phyloP scores from a whole-genome alignment of 2,888 invertebrate genomes.

The Diplazon laetatorius region DNA sequence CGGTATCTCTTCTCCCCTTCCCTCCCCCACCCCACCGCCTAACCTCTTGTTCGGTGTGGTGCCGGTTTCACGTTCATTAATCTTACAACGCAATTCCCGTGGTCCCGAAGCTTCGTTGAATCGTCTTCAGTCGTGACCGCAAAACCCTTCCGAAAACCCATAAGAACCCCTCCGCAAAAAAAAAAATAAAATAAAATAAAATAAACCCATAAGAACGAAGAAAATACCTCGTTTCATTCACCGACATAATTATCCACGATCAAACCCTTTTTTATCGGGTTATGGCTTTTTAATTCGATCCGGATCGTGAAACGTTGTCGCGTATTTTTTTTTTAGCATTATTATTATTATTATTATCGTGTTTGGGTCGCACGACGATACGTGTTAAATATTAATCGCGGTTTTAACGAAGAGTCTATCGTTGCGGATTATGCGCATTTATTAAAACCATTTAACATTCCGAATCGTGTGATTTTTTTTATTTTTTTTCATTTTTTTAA shows the following conservation, averaged over 20 bases:
- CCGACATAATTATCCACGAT: slow-evolving; percentile 60
- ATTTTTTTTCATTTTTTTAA: background rate
- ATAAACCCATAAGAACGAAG: no score
- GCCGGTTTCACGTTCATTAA: slow-evolving; percentile 78
- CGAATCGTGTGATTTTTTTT: no score
- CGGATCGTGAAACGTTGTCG: background rate
- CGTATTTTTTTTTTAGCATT: no score
- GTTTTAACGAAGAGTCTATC: background rate
- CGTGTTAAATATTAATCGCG: slow-evolving; percentile 5
- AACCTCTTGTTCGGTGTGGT: no score
- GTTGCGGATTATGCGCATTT: background rate
- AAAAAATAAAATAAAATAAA: slow-evolving; percentile 10
- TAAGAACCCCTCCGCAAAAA: no score
- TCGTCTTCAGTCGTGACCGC: slow-evolving; percentile 38
- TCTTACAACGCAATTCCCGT: slow-evolving; percentile 79
- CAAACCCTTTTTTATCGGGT: slow-evolving; percentile 46
- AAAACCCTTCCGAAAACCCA: no score
- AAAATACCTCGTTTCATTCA: slow-evolving; percentile 52
- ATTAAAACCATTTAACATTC: background rate
- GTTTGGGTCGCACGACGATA: slow-evolving; percentile 2
- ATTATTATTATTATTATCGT: no score
- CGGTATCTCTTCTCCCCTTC: slow-evolving; percentile 37
- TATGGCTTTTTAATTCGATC: slow-evolving; percentile 45
- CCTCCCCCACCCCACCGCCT: no score
- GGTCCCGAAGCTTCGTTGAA: slow-evolving; percentile 27